A percentile compares a stretch with the other conserved stretches of the same genome.
Conservation (phyloP, 2,113 vertebrate species). For the Stegostoma tigrinum region DNA sequence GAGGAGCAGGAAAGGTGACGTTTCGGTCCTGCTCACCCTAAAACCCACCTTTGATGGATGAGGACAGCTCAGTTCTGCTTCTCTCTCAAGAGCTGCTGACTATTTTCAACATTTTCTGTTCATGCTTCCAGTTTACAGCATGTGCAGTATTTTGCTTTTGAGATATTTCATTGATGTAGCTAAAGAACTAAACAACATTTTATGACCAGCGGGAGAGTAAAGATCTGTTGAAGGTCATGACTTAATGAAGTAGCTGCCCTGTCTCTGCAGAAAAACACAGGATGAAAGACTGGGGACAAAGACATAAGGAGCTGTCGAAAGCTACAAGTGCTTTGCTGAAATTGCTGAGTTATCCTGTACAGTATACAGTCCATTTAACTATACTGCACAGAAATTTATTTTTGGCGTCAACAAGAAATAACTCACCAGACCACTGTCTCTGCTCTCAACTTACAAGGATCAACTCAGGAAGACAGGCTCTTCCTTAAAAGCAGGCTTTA, state of each 20-base stretch:
- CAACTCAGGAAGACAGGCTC: background rate
- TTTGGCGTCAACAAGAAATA: background rate
- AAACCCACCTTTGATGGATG: no score
- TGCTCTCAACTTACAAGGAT: constrained; percentile 7
- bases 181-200: background rate
- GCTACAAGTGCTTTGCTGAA: background rate
- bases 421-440: background rate
- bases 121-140: background rate
- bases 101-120: background rate
- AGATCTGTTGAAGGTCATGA: no score
- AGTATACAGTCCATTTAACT: background rate
- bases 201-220: no score
- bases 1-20: no score
- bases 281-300: background rate
- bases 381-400: background rate
- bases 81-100: background rate
- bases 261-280: background rate
- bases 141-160: background rate
- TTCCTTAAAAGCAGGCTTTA: background rate
- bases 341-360: background rate
- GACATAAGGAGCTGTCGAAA: background rate
- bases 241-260: background rate
- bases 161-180: background rate
- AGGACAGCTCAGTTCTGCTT: background rate
- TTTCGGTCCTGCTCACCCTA: no score